These are phyloP conservation scores for Loxodonta africana DNA, from an alignment of 2,113 vertebrate species.

Conservation along the genomic window DNA sequence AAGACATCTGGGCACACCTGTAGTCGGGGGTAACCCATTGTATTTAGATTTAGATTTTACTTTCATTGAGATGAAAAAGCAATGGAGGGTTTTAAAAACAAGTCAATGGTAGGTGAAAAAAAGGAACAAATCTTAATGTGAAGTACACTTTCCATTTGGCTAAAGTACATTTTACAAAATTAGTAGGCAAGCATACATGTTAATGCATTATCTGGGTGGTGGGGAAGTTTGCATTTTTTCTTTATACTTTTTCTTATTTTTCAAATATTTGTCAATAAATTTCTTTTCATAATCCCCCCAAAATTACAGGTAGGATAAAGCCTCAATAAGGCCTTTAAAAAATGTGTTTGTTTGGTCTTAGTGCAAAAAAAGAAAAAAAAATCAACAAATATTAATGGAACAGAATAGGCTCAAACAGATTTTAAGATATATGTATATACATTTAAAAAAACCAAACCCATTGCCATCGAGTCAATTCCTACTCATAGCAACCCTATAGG, in stretches of 20 bases:
- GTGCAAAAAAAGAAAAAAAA: not conserved
- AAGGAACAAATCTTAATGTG: not conserved
- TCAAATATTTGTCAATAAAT: not conserved
- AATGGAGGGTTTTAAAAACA: not conserved
- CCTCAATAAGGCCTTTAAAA: not conserved
- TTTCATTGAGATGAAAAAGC: not conserved
- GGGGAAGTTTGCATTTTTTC: not conserved
- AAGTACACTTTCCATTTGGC: not conserved
- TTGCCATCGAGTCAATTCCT: no score
- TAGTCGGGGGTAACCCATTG: not conserved
- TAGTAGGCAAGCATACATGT: not conserved
- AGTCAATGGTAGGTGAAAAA: not conserved
- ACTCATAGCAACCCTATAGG: no score
- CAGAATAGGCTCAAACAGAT: not conserved
- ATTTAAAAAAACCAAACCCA: no score
- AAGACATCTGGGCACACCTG: not conserved
- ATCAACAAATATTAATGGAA: not conserved
- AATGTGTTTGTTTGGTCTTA: not conserved
- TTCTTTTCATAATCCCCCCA: not conserved
- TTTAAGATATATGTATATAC: not conserved
- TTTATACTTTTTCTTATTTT: not conserved
- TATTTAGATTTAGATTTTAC: not conserved
- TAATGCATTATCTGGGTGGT: not conserved
- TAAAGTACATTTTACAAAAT: not conserved
- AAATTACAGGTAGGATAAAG: not conserved